A percentile compares a stretch with the other conserved stretches of the same genome.
Conservation (phyloP, 2,113 vertebrate species). For the Xenopus borealis region DNA sequence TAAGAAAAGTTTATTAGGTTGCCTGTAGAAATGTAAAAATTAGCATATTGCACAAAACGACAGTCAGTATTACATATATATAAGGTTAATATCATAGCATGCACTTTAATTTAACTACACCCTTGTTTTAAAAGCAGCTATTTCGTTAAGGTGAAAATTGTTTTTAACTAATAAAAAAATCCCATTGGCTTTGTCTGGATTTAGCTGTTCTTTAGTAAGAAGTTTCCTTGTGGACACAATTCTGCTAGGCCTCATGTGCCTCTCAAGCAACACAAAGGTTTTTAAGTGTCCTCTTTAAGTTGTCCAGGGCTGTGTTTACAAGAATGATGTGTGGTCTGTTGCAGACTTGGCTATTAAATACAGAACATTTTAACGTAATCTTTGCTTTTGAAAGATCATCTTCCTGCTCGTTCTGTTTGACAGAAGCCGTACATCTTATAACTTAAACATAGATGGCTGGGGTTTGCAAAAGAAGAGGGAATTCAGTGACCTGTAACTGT, state of each 20-base stretch:
- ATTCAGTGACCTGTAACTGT: slow-evolving; percentile 25
- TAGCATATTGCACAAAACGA: too few relatives aligned
- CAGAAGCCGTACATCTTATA: slow-evolving; percentile 18
- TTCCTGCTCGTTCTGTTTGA: slow-evolving; percentile 20
- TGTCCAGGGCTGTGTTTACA: slow-evolving; percentile 4
- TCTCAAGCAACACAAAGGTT: background rate
- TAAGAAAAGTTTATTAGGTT: too few relatives aligned
- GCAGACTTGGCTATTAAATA: slow-evolving; percentile 15
- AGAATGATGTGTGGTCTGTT: slow-evolving; percentile 12
- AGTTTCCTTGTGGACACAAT: too few relatives aligned
- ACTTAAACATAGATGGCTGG: slow-evolving; percentile 10
- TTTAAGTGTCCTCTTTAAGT: slow-evolving; percentile 12
- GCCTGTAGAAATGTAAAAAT: too few relatives aligned
- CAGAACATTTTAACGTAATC: slow-evolving; percentile 16
- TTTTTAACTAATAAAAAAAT: too few relatives aligned
- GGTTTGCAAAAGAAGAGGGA: slow-evolving; percentile 14
- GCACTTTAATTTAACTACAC: too few relatives aligned
- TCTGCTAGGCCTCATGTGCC: background rate
- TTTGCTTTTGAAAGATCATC: slow-evolving; percentile 20
- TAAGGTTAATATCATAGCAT: too few relatives aligned
- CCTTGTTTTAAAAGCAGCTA: too few relatives aligned
- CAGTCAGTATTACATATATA: too few relatives aligned
- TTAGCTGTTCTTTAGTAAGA: too few relatives aligned
- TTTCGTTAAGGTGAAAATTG: too few relatives aligned
- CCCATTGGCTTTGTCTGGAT: too few relatives aligned